Evolutionary conservation across 2,113 vertebrate genomes (phyloP).

Genomic region (Cheilinus undulatus): DNA sequence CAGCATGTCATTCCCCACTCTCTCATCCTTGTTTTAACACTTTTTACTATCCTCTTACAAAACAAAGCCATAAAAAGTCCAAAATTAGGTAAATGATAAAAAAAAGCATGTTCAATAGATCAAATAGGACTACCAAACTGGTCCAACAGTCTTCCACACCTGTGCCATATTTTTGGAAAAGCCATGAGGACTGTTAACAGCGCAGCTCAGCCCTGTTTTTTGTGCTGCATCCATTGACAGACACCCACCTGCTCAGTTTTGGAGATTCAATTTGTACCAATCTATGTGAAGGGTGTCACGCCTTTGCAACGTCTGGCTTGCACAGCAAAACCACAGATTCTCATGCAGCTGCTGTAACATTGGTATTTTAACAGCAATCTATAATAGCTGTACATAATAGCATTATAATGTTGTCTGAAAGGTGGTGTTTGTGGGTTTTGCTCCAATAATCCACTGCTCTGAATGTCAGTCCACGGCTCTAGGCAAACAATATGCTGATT

Average conservation of each 20-base stretch:
- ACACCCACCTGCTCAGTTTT: conserved; percentile 28
- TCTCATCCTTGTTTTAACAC: no score
- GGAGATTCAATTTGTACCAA: conserved; percentile 50
- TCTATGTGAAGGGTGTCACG: conserved; percentile 32
- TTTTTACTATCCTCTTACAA: no score
- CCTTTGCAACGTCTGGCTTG: conserved; percentile 18
- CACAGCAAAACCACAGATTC: conserved; percentile 25
- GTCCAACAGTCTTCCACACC: conserved; percentile 3
- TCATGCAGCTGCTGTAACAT: conserved; percentile 20
- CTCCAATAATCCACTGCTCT: conserved; percentile 69
- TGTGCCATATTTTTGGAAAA: conserved; percentile 23
- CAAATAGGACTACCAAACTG: conserved; percentile 4
- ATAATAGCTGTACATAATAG: conserved; percentile 57
- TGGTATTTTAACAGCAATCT: conserved; percentile 44
- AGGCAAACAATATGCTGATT: conserved; percentile 72
- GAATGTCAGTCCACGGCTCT: conserved; percentile 72
- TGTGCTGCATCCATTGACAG: conserved; percentile 23
- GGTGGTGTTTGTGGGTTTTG: conserved; percentile 35
- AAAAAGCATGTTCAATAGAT: conserved; percentile 7
- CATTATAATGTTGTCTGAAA: conserved; percentile 49
- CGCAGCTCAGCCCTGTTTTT: no score
- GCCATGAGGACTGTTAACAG: no score
- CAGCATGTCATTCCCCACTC: no score
- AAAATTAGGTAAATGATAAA: no score
- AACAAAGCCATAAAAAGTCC: no score